These are phyloP conservation scores for Reticulitermes lucifugus DNA, from an alignment of 2,888 invertebrate species.

Conservation along the genomic window DNA sequence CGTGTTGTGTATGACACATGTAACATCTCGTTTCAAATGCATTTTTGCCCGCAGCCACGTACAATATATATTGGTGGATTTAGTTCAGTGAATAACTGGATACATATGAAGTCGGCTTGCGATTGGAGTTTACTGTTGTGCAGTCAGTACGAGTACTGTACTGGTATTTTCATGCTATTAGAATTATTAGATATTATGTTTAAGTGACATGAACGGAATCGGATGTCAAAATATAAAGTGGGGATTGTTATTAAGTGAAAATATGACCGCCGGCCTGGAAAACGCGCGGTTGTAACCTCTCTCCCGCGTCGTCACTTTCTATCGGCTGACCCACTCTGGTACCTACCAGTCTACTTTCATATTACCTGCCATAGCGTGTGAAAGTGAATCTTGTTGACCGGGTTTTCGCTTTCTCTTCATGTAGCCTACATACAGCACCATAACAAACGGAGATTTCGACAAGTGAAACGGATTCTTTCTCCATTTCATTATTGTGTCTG, in stretches of 20 bases:
- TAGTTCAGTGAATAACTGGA: too few species aligned
- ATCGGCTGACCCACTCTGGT: constrained; percentile 50
- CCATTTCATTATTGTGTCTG: too few species aligned
- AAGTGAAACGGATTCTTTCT: not conserved
- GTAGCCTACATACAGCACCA: constrained; percentile 42
- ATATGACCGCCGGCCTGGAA: constrained; percentile 21
- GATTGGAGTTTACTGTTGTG: too few species aligned
- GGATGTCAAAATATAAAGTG: not conserved
- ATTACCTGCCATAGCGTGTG: constrained; percentile 46
- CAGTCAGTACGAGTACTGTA: too few species aligned
- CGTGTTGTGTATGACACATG: too few species aligned
- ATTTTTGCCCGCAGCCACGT: too few species aligned
- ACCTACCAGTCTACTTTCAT: constrained; percentile 49
- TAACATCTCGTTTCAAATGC: too few species aligned
- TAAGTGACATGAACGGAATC: too few species aligned
- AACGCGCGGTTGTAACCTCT: constrained; percentile 53
- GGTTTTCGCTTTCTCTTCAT: constrained; percentile 52
- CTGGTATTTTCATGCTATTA: too few species aligned
- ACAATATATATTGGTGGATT: too few species aligned
- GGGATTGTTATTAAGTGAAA: not conserved
- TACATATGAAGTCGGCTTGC: too few species aligned
- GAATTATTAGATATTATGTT: too few species aligned
- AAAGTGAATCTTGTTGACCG: constrained; percentile 52
- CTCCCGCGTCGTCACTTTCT: constrained; percentile 53
- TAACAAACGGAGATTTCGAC: constrained; percentile 28